Evolutionary conservation across 2,113 vertebrate species (phyloP).

Genomic region (Hemiprocne comata): DNA sequence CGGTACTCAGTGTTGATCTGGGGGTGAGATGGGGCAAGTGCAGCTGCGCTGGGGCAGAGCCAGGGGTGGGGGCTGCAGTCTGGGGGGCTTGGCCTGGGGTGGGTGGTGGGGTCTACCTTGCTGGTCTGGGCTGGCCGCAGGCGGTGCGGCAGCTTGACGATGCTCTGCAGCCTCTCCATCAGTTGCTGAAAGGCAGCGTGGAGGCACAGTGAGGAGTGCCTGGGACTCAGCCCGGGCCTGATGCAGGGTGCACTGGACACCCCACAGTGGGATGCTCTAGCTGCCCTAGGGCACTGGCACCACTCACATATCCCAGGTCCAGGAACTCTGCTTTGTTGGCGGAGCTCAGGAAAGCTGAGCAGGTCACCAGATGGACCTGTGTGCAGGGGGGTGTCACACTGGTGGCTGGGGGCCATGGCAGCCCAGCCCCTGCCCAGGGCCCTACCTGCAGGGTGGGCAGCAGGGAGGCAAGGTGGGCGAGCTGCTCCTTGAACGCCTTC

Average conservation of each 20-base stretch:
- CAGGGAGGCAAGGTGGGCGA: constrained; percentile 84
- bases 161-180: constrained; percentile 89
- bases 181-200: constrained; percentile 78
- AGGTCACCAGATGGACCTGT: constrained; percentile 90
- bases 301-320: constrained; percentile 93
- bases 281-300: rapidly evolving
- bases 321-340: constrained; percentile 93
- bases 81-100: rapidly evolving
- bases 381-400: rapidly evolving
- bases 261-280: rapidly evolving
- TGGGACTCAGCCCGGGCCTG: too few species aligned
- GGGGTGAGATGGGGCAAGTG: rapidly evolving
- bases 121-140: constrained; percentile 89
- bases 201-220: not conserved
- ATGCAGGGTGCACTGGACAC: rapidly evolving
- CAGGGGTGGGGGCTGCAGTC: not conserved
- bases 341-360: constrained; percentile 89
- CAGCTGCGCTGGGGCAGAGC: not conserved
- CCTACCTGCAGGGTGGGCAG: constrained; percentile 90
- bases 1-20: constrained; percentile 90
- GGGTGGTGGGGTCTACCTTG: constrained; percentile 77
- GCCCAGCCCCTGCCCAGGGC: rapidly evolving
- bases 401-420: rapidly evolving
- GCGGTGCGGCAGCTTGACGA: constrained; percentile 86
- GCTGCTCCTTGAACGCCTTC: constrained; percentile 89